A percentile compares a stretch with the other conserved stretches of the same genome.
Evolutionary conservation across 2,113 vertebrate genomes (phyloP).

Genomic region (Brachirus orientalis): DNA sequence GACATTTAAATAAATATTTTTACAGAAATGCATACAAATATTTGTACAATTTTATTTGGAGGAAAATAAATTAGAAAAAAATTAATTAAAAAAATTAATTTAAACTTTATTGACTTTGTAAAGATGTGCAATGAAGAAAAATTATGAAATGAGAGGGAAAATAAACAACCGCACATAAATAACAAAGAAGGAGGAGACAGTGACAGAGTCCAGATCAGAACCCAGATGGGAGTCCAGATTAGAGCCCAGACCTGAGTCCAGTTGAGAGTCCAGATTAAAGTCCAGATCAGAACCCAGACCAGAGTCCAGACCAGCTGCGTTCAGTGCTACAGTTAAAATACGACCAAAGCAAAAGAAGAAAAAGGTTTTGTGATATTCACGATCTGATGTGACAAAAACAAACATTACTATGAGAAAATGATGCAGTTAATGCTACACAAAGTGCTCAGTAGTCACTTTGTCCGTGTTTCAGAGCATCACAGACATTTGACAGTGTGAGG

Average conservation of each 20-base stretch:
- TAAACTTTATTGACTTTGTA: slow-evolving; percentile 72
- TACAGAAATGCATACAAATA: no score
- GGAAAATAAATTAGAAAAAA: no score
- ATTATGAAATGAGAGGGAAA: slow-evolving; percentile 30
- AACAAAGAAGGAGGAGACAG: slow-evolving; percentile 25
- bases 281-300: no score
- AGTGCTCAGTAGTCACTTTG: slow-evolving; percentile 65
- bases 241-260: slow-evolving; percentile 31
- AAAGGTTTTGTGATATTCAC: slow-evolving; percentile 8
- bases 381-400: neutral
- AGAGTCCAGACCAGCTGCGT: slow-evolving; percentile 40
- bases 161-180: no score
- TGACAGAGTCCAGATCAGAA: no score
- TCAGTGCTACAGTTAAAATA: slow-evolving; percentile 30
- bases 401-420: slow-evolving; percentile 3
- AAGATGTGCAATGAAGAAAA: slow-evolving; percentile 48
- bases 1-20: no score
- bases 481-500: slow-evolving; percentile 24
- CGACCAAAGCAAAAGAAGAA: slow-evolving; percentile 38
- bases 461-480: slow-evolving; percentile 52
- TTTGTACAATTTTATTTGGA: no score
- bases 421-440: slow-evolving; percentile 48
- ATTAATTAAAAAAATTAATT: no score
- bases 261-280: no score
- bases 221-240: no score